Percentiles rank a stretch among this genome's conserved stretches.
These are phyloP conservation scores for Sebastiscus albofasciatus DNA, from an alignment of 2,797 vertebrate species.

Conservation along the genomic window DNA sequence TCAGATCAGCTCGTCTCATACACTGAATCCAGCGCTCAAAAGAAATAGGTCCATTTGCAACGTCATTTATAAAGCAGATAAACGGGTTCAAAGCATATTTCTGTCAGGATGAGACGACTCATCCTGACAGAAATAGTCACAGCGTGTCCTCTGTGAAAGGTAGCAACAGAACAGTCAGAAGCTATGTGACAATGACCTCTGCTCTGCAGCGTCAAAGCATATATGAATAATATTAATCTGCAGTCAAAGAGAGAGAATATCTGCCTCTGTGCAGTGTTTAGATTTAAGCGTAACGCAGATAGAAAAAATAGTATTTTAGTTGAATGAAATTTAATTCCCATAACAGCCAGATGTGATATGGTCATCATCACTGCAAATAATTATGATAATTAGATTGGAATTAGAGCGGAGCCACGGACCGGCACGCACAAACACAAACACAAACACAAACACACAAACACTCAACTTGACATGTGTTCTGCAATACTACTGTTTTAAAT, in stretches of 20 bases:
- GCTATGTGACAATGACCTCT: background rate
- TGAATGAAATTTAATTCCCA: constrained; percentile 77
- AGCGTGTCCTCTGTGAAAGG: background rate
- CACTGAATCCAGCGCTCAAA: constrained; percentile 39
- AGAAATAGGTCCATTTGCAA: constrained; percentile 63
- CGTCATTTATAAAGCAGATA: constrained; percentile 44
- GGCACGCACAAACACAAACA: background rate
- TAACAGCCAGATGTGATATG: constrained; percentile 78
- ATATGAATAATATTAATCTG: background rate
- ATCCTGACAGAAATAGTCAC: background rate
- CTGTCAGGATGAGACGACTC: background rate
- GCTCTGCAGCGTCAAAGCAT: background rate
- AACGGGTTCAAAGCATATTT: constrained; percentile 39
- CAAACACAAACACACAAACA: background rate
- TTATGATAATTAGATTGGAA: constrained; percentile 77
- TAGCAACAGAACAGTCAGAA: background rate
- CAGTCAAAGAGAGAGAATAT: constrained; percentile 21
- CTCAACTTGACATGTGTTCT: background rate
- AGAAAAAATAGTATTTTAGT: constrained; percentile 51
- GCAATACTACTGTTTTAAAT: background rate
- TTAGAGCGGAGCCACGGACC: constrained; percentile 16
- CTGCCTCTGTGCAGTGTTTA: constrained; percentile 21
- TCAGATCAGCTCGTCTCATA: constrained; percentile 67
- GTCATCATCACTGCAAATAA: constrained; percentile 70
- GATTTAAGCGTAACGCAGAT: background rate